These are phyloP conservation scores for Malurus elegans DNA, from an alignment of 2,113 vertebrate genomes.

Conservation along the genomic window DNA sequence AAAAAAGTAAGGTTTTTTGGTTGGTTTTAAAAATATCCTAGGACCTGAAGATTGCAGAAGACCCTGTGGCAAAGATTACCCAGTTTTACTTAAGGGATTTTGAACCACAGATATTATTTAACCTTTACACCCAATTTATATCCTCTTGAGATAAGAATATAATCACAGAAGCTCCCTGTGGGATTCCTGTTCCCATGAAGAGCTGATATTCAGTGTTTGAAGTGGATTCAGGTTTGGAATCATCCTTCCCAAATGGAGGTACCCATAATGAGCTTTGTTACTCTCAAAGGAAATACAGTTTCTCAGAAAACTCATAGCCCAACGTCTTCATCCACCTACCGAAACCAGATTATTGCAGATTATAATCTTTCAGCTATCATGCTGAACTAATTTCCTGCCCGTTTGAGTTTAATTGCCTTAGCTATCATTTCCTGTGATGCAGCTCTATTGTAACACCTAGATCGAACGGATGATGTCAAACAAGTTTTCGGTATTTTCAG, in stretches of 20 bases:
- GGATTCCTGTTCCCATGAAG: neutral
- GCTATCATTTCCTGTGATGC: slow-evolving; percentile 13
- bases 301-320: neutral
- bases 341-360: neutral
- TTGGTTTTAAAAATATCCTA: neutral
- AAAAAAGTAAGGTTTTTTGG: neutral
- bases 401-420: neutral
- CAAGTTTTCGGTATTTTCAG: neutral
- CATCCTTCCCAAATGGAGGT: neutral
- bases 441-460: neutral
- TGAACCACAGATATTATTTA: neutral
- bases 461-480: neutral
- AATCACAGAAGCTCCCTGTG: neutral
- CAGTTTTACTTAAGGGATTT: neutral
- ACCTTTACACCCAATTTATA: neutral
- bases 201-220: neutral
- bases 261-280: neutral
- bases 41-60: neutral
- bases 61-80: neutral
- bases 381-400: neutral
- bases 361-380: neutral
- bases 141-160: neutral
- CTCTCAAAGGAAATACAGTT: neutral
- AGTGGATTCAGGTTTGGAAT: neutral
- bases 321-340: neutral